phyloP scores from a whole-genome alignment of 2,888 invertebrate genomes.

The Masnerella sp. region DNA sequence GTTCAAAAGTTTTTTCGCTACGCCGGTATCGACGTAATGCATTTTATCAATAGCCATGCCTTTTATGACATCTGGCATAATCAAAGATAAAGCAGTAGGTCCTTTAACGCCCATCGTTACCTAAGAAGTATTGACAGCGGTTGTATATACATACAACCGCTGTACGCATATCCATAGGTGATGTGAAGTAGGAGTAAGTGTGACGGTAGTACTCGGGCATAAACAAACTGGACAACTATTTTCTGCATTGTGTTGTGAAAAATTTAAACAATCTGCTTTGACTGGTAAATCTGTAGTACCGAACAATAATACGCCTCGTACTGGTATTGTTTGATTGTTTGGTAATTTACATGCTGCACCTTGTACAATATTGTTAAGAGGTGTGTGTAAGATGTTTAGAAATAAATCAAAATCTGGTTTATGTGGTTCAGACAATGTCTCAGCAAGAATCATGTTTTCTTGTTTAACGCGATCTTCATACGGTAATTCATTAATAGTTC shows the following conservation, averaged over 20 bases:
- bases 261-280: conserved; percentile 25
- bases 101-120: conserved; percentile 45
- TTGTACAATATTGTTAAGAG: neutral
- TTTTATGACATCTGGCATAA: no score
- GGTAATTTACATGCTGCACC: conserved; percentile 4
- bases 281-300: conserved; percentile 19
- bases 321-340: conserved; percentile 1
- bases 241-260: conserved; percentile 17
- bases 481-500: conserved; percentile 14
- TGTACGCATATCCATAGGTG: no score
- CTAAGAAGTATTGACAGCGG: conserved; percentile 2
- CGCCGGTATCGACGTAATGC: no score
- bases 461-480: conserved; percentile 14
- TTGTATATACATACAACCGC: neutral
- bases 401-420: conserved; percentile 25
- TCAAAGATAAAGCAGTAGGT: conserved; percentile 33
- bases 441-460: conserved; percentile 21
- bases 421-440: conserved; percentile 2
- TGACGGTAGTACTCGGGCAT: neutral
- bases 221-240: conserved; percentile 22
- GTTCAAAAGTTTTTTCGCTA: no score
- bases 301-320: conserved; percentile 14
- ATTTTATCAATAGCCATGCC: no score
- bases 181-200: neutral
- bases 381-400: neutral